Evolutionary conservation across 1,140 invertebrate species (phyloP).

Genomic region (Habropoda laboriosa): DNA sequence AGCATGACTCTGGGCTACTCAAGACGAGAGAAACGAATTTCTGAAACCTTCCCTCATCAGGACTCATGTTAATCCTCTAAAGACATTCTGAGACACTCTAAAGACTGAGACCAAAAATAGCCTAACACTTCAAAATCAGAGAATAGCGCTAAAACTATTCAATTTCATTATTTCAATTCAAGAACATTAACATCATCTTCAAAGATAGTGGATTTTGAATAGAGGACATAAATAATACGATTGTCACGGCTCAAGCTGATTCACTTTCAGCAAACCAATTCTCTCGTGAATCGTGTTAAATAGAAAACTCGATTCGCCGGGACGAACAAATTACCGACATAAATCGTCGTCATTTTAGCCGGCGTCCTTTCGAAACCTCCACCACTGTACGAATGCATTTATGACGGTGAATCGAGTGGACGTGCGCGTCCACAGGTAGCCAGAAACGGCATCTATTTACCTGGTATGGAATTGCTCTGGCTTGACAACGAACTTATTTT

Average conservation of each 20-base stretch:
- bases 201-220: too few relatives aligned
- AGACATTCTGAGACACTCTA: too few relatives aligned
- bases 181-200: too few relatives aligned
- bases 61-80: too few relatives aligned
- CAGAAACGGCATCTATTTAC: neutral
- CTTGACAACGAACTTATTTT: conserved; percentile 12
- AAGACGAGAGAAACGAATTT: too few relatives aligned
- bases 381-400: neutral
- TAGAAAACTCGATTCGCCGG: neutral
- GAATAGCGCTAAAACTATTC: too few relatives aligned
- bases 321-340: neutral
- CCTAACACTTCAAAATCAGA: too few relatives aligned
- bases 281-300: neutral
- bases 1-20: too few relatives aligned
- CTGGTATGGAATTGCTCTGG: neutral
- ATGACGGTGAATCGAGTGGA: neutral
- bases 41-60: too few relatives aligned
- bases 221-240: neutral
- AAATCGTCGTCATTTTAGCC: neutral
- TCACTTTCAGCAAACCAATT: neutral
- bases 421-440: neutral
- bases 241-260: neutral
- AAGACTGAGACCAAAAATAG: too few relatives aligned
- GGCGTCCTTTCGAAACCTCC: neutral
- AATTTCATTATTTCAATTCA: too few relatives aligned